Conservation (phyloP, 1,140 invertebrate genomes). For the Heterodera schachtii region DNA sequence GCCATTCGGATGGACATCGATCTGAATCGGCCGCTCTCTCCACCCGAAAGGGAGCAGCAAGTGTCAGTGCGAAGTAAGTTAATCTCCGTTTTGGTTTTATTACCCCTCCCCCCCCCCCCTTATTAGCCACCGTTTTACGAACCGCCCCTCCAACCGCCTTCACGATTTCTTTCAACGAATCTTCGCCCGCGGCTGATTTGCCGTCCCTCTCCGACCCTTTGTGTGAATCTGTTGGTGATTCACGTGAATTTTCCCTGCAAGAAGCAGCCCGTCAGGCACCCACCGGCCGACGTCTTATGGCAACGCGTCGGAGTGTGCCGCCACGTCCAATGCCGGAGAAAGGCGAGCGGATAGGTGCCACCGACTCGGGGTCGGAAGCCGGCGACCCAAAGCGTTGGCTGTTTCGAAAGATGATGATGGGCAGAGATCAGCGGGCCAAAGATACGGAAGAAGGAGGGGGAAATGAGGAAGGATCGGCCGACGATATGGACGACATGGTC, state of each 20-base stretch:
- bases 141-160: conserved; percentile 51
- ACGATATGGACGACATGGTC: conserved; percentile 43
- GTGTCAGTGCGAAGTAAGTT: conserved; percentile 27
- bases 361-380: conserved; percentile 32
- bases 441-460: conserved; percentile 2
- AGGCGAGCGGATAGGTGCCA: conserved; percentile 1
- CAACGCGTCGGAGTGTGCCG: conserved; percentile 22
- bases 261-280: conserved; percentile 48
- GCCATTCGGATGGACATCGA: conserved; percentile 54
- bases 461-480: not conserved
- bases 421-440: conserved; percentile 2
- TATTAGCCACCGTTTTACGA: conserved; percentile 32
- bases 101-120: not conserved
- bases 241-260: conserved; percentile 38
- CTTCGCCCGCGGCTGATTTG: conserved; percentile 5
- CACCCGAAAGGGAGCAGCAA: conserved; percentile 14
- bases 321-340: not conserved
- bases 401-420: conserved; percentile 50
- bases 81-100: conserved; percentile 7
- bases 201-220: not conserved
- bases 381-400: conserved; percentile 52
- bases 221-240: not conserved
- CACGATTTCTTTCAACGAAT: conserved; percentile 49
- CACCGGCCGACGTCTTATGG: conserved; percentile 38
- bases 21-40: conserved; percentile 30